These are phyloP conservation scores for Strigamia crassipes DNA, from an alignment of 2,888 invertebrate species.

Conservation along the genomic window DNA sequence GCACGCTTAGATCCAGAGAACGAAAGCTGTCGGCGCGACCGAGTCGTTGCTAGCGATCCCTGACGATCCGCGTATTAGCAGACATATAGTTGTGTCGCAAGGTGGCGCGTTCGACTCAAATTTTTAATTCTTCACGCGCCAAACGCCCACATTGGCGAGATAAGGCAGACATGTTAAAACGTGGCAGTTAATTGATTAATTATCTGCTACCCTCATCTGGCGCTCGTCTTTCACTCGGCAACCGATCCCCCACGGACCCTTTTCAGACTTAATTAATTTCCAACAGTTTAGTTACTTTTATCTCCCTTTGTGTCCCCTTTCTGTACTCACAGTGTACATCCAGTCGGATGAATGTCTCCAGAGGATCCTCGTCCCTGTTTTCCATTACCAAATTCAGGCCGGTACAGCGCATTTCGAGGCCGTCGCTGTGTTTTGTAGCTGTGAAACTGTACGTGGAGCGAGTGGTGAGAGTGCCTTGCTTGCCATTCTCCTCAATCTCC, in stretches of 20 bases:
- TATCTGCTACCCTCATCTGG: background rate
- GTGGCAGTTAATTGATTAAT: slow-evolving; percentile 15
- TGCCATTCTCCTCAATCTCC: background rate
- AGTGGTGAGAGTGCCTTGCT: slow-evolving; percentile 63
- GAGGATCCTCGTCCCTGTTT: background rate
- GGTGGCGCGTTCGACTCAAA: background rate
- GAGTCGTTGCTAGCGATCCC: too few relatives aligned
- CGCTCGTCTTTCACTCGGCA: slow-evolving; percentile 4
- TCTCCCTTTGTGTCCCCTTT: background rate
- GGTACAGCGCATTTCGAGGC: slow-evolving; percentile 75
- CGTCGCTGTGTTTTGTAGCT: slow-evolving; percentile 80
- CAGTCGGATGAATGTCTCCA: background rate
- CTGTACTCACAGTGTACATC: slow-evolving; percentile 36
- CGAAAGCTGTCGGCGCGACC: too few relatives aligned
- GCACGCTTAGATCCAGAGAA: too few relatives aligned
- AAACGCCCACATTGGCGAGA: background rate
- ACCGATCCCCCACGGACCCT: background rate
- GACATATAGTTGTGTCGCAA: too few relatives aligned
- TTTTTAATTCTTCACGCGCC: background rate
- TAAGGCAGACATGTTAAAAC: background rate
- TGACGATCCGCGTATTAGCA: too few relatives aligned
- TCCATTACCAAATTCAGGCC: slow-evolving; percentile 74
- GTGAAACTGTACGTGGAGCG: slow-evolving; percentile 76
- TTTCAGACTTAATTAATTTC: slow-evolving; percentile 28
- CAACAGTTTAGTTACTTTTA: background rate